Conservation (phyloP, 2,113 vertebrate genomes). For the Candoia aspera region DNA sequence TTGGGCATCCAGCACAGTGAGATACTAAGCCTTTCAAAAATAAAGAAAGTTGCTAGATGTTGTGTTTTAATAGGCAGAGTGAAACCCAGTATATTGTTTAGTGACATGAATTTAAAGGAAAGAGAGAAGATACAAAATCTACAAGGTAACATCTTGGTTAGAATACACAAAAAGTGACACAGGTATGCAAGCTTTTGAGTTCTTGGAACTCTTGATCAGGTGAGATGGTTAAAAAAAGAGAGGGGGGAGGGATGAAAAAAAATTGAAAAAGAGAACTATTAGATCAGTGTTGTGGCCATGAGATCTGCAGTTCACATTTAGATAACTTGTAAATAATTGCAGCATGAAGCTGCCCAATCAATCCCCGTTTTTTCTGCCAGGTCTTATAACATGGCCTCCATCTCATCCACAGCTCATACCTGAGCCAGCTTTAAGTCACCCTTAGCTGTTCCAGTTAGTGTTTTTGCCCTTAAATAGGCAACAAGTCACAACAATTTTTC, state of each 20-base stretch:
- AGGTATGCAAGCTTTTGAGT: neutral
- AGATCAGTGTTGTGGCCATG: neutral
- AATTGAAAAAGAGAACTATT: neutral
- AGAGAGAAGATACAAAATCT: neutral
- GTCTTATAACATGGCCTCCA: neutral
- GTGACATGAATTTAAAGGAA: neutral
- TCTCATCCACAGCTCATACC: neutral
- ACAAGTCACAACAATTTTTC: neutral
- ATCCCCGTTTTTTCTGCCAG: neutral
- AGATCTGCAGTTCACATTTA: neutral
- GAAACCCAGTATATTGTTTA: neutral
- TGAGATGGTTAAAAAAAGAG: neutral
- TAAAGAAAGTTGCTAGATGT: neutral
- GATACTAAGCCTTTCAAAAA: neutral
- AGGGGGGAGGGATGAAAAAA: neutral
- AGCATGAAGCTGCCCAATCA: neutral
- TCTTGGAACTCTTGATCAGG: neutral
- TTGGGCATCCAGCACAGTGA: no score
- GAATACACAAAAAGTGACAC: neutral
- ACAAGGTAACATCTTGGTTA: neutral
- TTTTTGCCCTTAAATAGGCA: neutral
- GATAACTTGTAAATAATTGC: neutral
- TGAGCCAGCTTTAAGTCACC: neutral
- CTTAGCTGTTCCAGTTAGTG: neutral
- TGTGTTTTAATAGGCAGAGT: neutral